Conservation (phyloP, 2,797 vertebrate genomes). For the Dryobates pubescens region DNA sequence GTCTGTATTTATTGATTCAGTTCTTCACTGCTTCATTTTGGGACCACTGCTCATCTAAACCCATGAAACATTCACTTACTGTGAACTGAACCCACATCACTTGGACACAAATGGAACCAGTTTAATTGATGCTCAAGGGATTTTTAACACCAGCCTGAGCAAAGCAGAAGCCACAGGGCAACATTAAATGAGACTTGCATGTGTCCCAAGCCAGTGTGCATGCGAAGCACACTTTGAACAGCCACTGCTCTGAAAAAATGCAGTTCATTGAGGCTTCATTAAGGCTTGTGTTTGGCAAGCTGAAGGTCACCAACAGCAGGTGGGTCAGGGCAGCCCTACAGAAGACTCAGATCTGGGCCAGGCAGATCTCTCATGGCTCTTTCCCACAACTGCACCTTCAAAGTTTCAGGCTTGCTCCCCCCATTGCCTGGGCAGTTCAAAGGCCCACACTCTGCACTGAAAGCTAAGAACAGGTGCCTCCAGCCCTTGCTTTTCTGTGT, state of each 20-base stretch:
- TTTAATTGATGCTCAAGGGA: rapidly evolving
- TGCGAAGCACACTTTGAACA: neutral
- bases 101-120: no score
- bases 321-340: neutral
- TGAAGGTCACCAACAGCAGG: neutral
- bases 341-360: neutral
- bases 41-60: neutral
- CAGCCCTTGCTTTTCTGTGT: neutral
- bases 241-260: neutral
- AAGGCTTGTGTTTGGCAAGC: neutral
- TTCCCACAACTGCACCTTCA: neutral
- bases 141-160: neutral
- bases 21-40: neutral
- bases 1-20: neutral
- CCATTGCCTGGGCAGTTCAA: neutral
- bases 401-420: neutral
- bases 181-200: neutral
- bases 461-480: neutral
- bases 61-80: neutral
- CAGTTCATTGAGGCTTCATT: neutral
- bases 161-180: neutral
- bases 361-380: neutral
- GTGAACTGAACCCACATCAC: neutral
- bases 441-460: neutral
- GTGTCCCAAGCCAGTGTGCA: neutral